Conservation (phyloP, 2,888 invertebrate species). For the Eudemis profundana region DNA sequence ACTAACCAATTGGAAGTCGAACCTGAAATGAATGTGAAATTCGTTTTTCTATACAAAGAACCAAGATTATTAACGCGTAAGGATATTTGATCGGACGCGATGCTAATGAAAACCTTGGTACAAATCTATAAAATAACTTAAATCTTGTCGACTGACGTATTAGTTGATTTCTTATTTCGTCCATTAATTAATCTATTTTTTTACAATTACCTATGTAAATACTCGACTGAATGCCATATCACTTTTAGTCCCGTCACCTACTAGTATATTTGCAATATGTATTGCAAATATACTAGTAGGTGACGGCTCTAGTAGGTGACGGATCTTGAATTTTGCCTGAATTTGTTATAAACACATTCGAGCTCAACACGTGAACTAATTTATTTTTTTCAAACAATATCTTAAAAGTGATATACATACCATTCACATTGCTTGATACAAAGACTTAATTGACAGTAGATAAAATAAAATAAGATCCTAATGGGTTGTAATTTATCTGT, state of each 20-base stretch:
- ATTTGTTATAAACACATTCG: neutral
- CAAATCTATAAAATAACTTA: no score
- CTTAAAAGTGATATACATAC: neutral
- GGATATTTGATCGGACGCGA: no score
- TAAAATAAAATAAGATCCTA: conserved; percentile 22
- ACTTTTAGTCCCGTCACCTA: no score
- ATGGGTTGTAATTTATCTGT: conserved; percentile 58
- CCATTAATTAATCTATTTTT: neutral
- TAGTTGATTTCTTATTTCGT: neutral
- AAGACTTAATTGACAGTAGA: neutral
- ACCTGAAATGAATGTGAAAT: no score
- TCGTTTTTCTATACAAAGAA: no score
- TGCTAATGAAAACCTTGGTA: no score
- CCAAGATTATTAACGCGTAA: no score
- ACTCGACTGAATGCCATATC: neutral
- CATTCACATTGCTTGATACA: neutral
- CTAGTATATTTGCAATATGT: no score
- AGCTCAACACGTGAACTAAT: neutral
- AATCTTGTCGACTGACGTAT: no score
- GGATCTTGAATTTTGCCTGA: neutral
- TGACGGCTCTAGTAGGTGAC: neutral
- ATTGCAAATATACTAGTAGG: no score
- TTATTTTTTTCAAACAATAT: no score
- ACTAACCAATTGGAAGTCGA: no score
- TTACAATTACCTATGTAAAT: neutral